Base-by-base conservation (phyloP, 2,797 vertebrate species). In the Enteromius argenteus region DNA sequence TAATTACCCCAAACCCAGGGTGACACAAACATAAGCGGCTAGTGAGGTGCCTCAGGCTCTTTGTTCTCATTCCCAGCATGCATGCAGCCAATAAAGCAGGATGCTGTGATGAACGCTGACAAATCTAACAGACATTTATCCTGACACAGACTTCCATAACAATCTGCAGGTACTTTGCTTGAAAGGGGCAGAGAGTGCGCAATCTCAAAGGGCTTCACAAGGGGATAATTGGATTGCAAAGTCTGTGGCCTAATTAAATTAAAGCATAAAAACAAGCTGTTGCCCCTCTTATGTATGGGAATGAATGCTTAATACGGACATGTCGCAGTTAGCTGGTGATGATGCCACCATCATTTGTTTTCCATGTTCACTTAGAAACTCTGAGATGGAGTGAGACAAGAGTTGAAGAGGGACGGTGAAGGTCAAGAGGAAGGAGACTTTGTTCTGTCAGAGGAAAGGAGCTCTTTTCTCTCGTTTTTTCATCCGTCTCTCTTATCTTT, bases 191-290 rank as follows among this genome's bases (percentile, higher is more conserved):
- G 76, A 49, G 60, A 19, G 6, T 9, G 23, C 53, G 17, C 58
- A 19, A 53, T 66, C 67, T 76, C 60, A 8, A 42, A 66, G 80
- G 53, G 51, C 56, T 78, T 53, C 19, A 32, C 80, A 73, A 83
- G 73, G 42, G 62, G 80, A 81, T 86, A 87, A 88, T 86, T 86
- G 85, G 79, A 80, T 86, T 72, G 73, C 60, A 37, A 67, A 88
- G 77, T 81, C 83, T 58, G 80, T 11, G 32, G 84, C 68, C 71
- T 90, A 88, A 90, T 90, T 88, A 87, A 90, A 88, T 89, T 83
- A 83, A 46, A 53, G 53, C 71, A 56, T 58, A 79, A 84, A 87
- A 86, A 85, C 82, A 80, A 84, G 67, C 66, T 74, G 51, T 79
- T 80, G 64, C 68, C 68, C 83, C 79, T 84, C 81, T 72, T 32